Percentiles rank a stretch among this genome's conserved stretches.
Evolutionary conservation across 2,888 invertebrate species (phyloP).

Genomic region (Leptarthrus brevirostris): DNA sequence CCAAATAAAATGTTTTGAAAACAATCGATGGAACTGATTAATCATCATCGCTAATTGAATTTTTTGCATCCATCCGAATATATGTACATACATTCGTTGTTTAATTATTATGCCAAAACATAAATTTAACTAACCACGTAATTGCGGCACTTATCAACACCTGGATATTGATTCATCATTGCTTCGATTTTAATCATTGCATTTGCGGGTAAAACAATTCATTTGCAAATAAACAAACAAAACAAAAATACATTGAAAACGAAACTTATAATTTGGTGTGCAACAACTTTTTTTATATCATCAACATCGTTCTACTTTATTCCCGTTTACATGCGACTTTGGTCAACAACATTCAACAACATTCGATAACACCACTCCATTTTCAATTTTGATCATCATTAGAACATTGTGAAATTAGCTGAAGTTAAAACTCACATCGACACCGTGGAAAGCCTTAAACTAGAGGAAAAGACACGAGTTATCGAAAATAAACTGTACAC

Average conservation of each 20-base stretch:
- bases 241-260: conserved; percentile 7
- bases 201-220: not conserved
- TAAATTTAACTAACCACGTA: too few species aligned
- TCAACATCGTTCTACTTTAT: conserved; percentile 38
- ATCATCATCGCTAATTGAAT: too few species aligned
- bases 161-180: too few species aligned
- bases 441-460: conserved; percentile 71
- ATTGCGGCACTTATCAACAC: too few species aligned
- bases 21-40: not conserved
- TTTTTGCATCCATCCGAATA: too few species aligned
- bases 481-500: conserved; percentile 80
- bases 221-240: not conserved
- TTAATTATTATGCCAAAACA: too few species aligned
- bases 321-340: conserved; percentile 23
- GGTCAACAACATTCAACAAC: conserved; percentile 14
- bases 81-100: too few species aligned
- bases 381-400: conserved; percentile 56
- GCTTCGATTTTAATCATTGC: not conserved
- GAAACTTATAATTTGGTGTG: too few species aligned
- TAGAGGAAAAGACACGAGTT: conserved; percentile 76
- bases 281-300: not conserved
- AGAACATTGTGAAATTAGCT: conserved; percentile 76
- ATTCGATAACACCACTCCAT: not conserved
- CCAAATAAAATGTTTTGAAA: not conserved
- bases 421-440: conserved; percentile 75